Base-by-base conservation (phyloP, 1,140 invertebrate genomes). In the Diabrotica undecimpunctata region DNA sequence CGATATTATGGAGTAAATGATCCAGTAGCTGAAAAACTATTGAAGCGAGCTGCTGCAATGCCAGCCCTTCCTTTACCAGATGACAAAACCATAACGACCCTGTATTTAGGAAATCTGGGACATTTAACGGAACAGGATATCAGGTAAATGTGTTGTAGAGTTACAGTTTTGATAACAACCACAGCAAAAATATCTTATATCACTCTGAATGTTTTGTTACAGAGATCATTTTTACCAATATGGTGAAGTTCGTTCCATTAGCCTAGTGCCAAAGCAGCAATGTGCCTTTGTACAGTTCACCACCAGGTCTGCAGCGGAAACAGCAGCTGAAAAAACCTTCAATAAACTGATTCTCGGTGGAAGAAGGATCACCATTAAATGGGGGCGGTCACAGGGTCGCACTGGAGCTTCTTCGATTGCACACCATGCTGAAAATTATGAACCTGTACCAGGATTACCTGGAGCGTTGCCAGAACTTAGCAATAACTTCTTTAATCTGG, bases 201-300 rank as follows among this genome's bases (percentile, higher is more conserved):
- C n/a, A 8, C 3, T n/a, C 5, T 10, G 41, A 46, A 46, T 46
- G 25, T 46, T 46, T 46, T 46, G 9, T 70, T 78, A 77, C 72
- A 88, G 89, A 64, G 91, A 95, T 80, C 88, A 94, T 77, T 99
- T 99, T 77, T 99, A 99, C 82, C 97, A 99, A 79, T 99, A 94
- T 83, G 97, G 97, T n/a, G 97, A 99, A 81, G 97, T 99, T 61
- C 86, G 97, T 25, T 92, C 90, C 3, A 85, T 99, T 2, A 96
- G 94, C 52, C 83, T 99, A 69, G 92, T 98, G 3, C 87, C 88
- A 0, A 89, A 95, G 70, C 96, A 98, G 72, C 95, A 97, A 73
- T 99, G 97, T 84, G 96, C 96, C 0, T 99, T 99, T 79, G 91
- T 99, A 6, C 95, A 98, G 76, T 99, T 95, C 78, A 98, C 96